Evolutionary conservation across 2,797 vertebrate species (phyloP).

Genomic region (Xenops minutus): DNA sequence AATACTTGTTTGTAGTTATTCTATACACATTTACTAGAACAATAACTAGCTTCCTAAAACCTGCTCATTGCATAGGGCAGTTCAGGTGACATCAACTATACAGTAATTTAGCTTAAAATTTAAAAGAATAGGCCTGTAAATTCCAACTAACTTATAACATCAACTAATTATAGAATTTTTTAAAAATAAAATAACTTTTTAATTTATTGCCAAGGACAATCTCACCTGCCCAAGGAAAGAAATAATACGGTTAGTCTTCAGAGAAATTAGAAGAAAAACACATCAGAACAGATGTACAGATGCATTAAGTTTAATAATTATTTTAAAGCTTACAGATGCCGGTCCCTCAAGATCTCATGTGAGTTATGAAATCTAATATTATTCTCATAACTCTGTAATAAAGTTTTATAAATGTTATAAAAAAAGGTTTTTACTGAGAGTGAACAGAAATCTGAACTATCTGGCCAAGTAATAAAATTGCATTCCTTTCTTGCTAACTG

Average conservation of each 20-base stretch:
- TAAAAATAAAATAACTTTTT: neutral
- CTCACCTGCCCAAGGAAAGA: constrained; percentile 15
- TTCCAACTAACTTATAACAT: neutral
- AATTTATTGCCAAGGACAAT: neutral
- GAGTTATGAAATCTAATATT: constrained; percentile 81
- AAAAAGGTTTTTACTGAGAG: constrained; percentile 74
- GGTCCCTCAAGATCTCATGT: constrained; percentile 60
- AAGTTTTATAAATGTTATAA: constrained; percentile 79
- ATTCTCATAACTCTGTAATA: constrained; percentile 77
- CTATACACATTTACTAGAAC: neutral
- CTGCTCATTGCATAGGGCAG: neutral
- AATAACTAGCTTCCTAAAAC: neutral
- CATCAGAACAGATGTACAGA: constrained; percentile 36
- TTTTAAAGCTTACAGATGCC: constrained; percentile 69
- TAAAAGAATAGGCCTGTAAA: neutral
- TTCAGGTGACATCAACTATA: neutral
- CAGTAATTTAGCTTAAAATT: neutral
- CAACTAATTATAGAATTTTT: neutral
- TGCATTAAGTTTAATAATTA: constrained; percentile 70
- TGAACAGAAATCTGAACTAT: constrained; percentile 74
- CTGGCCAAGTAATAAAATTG: constrained; percentile 74
- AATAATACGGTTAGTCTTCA: constrained; percentile 27
- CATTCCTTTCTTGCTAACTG: constrained; percentile 60
- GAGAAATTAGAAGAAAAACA: constrained; percentile 43
- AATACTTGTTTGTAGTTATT: neutral